These are phyloP conservation scores for Cantharis lateralis DNA, from an alignment of 2,888 invertebrate species.

Conservation along the genomic window DNA sequence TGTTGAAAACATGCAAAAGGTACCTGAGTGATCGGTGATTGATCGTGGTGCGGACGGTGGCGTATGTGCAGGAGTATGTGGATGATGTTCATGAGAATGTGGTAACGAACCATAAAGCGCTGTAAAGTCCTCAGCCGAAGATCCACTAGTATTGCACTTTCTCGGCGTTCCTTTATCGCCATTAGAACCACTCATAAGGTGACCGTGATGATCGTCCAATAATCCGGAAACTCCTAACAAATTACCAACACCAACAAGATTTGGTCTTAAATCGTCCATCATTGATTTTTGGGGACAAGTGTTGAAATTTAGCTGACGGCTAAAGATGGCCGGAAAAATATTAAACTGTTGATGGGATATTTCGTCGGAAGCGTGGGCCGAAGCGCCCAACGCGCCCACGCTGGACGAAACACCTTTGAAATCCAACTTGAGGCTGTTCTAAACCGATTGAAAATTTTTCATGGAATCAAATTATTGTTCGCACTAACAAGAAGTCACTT, in stretches of 20 bases:
- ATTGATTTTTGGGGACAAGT: constrained; percentile 71
- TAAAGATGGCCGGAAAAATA: constrained; percentile 90
- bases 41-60: constrained; percentile 61
- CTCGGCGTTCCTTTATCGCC: constrained; percentile 58
- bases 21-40: constrained; percentile 57
- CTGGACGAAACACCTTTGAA: constrained; percentile 77
- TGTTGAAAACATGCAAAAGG: constrained; percentile 22
- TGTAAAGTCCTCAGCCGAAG: constrained; percentile 87
- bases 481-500: background rate
- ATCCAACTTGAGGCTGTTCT: constrained; percentile 77
- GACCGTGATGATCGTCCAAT: constrained; percentile 76
- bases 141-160: constrained; percentile 80
- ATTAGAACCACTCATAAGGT: constrained; percentile 55
- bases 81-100: constrained; percentile 59
- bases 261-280: constrained; percentile 87
- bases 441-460: background rate
- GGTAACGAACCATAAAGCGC: constrained; percentile 74
- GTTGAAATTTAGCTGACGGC: constrained; percentile 84
- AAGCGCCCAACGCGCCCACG: constrained; percentile 65
- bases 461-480: background rate
- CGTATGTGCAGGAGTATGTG: constrained; percentile 71
- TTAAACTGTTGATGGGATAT: constrained; percentile 81
- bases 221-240: constrained; percentile 78
- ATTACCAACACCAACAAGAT: constrained; percentile 78
- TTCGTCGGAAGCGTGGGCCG: constrained; percentile 58